Conservation (phyloP, 1,140 invertebrate genomes). For the Leptoteleia sp. region DNA sequence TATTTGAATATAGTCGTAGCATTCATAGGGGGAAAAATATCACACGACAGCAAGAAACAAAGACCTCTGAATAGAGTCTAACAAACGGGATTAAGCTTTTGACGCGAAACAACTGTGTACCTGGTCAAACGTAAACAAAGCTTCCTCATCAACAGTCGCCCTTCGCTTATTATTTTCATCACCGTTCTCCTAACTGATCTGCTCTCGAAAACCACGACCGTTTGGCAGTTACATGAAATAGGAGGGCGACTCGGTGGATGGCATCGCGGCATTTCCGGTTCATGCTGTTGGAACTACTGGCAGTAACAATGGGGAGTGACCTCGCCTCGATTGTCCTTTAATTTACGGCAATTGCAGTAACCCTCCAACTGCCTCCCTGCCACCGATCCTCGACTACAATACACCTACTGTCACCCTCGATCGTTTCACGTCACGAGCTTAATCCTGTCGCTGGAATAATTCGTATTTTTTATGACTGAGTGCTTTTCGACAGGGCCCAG, state of each 20-base stretch:
- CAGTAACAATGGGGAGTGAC: constrained; percentile 75
- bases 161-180: constrained; percentile 65
- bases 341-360: constrained; percentile 76
- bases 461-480: constrained; percentile 74
- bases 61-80: constrained; percentile 33
- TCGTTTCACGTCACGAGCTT: constrained; percentile 70
- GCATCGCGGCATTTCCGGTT: constrained; percentile 71
- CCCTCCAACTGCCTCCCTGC: constrained; percentile 42
- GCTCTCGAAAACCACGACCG: constrained; percentile 72
- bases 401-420: constrained; percentile 56
- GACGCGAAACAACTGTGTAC: constrained; percentile 51
- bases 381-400: constrained; percentile 46
- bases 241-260: constrained; percentile 71
- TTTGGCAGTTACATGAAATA: constrained; percentile 77
- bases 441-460: constrained; percentile 75
- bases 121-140: constrained; percentile 62
- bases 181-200: constrained; percentile 52
- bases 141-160: constrained; percentile 62
- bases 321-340: constrained; percentile 78
- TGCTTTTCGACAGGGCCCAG: constrained; percentile 23
- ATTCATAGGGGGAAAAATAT: constrained; percentile 16
- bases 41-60: constrained; percentile 36
- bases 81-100: constrained; percentile 56
- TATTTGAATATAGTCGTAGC: constrained; percentile 6
- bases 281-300: constrained; percentile 69